Evolutionary conservation across 2,888 invertebrate species (phyloP).

Genomic region (Gortyna flavago): DNA sequence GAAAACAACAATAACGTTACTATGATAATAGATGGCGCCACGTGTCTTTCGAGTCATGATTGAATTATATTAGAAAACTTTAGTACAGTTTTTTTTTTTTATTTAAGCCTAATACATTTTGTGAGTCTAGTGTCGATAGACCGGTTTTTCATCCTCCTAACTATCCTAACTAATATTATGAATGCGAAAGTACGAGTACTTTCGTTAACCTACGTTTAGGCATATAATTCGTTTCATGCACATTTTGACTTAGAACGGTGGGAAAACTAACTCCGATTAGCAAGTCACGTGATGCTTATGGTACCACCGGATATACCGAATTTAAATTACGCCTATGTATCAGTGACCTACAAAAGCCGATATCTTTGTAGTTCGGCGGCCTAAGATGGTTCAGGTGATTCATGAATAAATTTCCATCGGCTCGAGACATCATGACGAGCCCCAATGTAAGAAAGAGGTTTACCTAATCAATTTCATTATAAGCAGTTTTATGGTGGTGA

Average conservation of each 20-base stretch:
- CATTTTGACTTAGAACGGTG: constrained; percentile 3
- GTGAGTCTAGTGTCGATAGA: too few relatives aligned
- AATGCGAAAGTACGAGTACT: too few relatives aligned
- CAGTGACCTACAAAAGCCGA: constrained; percentile 40
- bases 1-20: too few relatives aligned
- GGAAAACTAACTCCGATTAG: constrained; percentile 23
- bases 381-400: constrained; percentile 37
- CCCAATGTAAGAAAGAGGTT: constrained; percentile 3
- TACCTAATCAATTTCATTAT: constrained; percentile 26
- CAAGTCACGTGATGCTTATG: constrained; percentile 6
- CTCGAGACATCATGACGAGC: constrained; percentile 27
- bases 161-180: too few relatives aligned
- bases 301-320: background rate
- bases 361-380: constrained; percentile 32
- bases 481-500: background rate
- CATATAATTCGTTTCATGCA: constrained; percentile 15
- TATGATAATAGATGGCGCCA: too few relatives aligned
- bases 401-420: constrained; percentile 52
- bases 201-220: constrained; percentile 4
- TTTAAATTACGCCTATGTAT: constrained; percentile 33
- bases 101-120: too few relatives aligned
- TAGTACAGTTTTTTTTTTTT: too few relatives aligned
- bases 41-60: too few relatives aligned
- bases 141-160: too few relatives aligned
- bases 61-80: too few relatives aligned